phyloP scores from a whole-genome alignment of 2,888 invertebrate genomes.

The Drosophila melanocephala region DNA sequence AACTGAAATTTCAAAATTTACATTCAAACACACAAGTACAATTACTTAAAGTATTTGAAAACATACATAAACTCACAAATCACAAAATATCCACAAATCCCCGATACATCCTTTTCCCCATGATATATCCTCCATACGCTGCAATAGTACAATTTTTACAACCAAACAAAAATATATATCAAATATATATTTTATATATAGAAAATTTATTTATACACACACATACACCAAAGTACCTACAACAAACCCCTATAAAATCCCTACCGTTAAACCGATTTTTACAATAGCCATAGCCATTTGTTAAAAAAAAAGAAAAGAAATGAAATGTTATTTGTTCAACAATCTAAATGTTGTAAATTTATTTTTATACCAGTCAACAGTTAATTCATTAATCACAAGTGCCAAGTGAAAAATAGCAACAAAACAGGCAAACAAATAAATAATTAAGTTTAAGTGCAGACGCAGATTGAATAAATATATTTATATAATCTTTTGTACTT shows the following conservation, averaged over 20 bases:
- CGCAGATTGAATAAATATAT: constrained; percentile 57
- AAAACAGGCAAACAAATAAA: constrained; percentile 50
- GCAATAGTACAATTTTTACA: constrained; percentile 85
- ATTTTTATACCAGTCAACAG: constrained; percentile 48
- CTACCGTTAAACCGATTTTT: constrained; percentile 52
- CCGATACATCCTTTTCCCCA: constrained; percentile 39
- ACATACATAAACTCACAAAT: constrained; percentile 53
- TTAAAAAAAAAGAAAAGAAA: constrained; percentile 42
- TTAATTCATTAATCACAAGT: constrained; percentile 68
- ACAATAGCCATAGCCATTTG: constrained; percentile 76
- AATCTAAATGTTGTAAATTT: constrained; percentile 65
- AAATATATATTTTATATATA: constrained; percentile 83
- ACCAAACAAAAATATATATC: constrained; percentile 80
- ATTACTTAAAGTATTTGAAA: constrained; percentile 83
- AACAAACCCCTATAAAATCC: constrained; percentile 72
- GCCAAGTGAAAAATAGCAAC: constrained; percentile 57
- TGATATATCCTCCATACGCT: constrained; percentile 84
- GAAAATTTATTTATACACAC: constrained; percentile 84
- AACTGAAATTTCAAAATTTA: constrained; percentile 76
- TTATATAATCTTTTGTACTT: constrained; percentile 71
- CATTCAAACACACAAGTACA: constrained; percentile 52
- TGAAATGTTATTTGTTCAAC: constrained; percentile 67
- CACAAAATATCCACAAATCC: constrained; percentile 15
- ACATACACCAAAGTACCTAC: constrained; percentile 77
- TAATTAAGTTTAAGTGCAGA: constrained; percentile 55